Percentiles rank a stretch among this genome's conserved stretches.
These are phyloP conservation scores for Ormia ochracea DNA, from an alignment of 2,888 invertebrate species.

Conservation along the genomic window DNA sequence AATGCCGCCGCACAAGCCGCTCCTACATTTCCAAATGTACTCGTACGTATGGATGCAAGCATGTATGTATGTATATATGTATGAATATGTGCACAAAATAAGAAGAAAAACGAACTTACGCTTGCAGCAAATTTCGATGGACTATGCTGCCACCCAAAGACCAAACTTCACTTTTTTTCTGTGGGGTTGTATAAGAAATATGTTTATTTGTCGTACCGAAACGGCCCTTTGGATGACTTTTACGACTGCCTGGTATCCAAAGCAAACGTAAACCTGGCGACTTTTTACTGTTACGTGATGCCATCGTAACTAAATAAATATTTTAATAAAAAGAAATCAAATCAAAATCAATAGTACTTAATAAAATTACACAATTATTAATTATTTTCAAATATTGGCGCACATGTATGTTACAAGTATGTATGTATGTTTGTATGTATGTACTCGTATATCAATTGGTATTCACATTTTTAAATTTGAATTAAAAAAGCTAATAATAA, in stretches of 20 bases:
- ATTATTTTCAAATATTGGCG: background rate
- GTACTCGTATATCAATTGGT: no score
- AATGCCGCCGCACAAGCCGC: conserved; percentile 2
- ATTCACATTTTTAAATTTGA: no score
- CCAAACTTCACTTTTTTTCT: conserved; percentile 75
- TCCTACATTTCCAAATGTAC: background rate
- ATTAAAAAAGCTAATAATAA: no score
- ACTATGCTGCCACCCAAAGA: conserved; percentile 74
- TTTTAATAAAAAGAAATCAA: conserved; percentile 34
- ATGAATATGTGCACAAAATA: background rate
- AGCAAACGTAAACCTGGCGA: conserved; percentile 73
- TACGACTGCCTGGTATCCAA: conserved; percentile 76
- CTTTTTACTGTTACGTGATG: conserved; percentile 71
- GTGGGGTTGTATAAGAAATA: conserved; percentile 66
- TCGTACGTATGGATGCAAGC: background rate
- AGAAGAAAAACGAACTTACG: conserved; percentile 69
- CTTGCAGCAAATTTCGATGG: conserved; percentile 70
- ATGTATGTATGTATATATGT: background rate
- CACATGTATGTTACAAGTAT: background rate
- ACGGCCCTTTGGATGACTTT: conserved; percentile 73
- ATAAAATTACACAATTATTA: background rate
- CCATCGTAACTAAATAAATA: conserved; percentile 69
- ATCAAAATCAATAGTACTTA: conserved; percentile 23
- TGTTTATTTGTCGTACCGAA: conserved; percentile 72
- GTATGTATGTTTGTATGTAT: background rate